phyloP scores from a whole-genome alignment of 2,113 vertebrate species.

The Anoplopoma fimbria region DNA sequence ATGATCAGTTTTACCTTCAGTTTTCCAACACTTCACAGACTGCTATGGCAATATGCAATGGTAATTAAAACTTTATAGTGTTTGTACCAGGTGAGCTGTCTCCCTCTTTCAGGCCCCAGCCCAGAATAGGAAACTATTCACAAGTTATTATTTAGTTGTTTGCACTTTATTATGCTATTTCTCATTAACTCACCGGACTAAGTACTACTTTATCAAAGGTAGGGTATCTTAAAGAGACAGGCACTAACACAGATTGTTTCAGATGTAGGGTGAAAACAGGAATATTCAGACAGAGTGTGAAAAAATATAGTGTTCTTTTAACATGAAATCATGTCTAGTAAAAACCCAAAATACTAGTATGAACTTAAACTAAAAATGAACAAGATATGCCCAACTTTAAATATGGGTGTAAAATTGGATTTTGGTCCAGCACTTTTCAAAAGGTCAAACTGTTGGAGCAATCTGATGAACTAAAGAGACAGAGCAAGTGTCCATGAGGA shows the following conservation, averaged over 20 bases:
- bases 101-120: neutral
- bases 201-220: neutral
- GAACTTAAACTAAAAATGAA: too few species aligned
- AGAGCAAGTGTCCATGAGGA: neutral
- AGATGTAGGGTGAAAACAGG: too few species aligned
- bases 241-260: too few species aligned
- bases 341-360: too few species aligned
- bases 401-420: neutral
- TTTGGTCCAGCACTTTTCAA: neutral
- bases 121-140: neutral
- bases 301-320: too few species aligned
- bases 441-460: neutral
- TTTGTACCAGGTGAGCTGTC: neutral
- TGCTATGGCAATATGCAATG: neutral
- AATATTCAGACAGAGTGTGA: too few species aligned
- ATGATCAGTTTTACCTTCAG: constrained; percentile 19
- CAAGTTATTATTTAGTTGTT: neutral
- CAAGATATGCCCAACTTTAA: neutral
- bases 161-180: neutral
- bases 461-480: neutral
- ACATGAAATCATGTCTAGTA: too few species aligned
- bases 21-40: neutral
- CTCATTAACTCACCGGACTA: neutral
- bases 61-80: neutral
- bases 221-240: too few species aligned